Evolutionary conservation across 2,888 invertebrate species (phyloP).

Genomic region (Ischnus inquisitorius): DNA sequence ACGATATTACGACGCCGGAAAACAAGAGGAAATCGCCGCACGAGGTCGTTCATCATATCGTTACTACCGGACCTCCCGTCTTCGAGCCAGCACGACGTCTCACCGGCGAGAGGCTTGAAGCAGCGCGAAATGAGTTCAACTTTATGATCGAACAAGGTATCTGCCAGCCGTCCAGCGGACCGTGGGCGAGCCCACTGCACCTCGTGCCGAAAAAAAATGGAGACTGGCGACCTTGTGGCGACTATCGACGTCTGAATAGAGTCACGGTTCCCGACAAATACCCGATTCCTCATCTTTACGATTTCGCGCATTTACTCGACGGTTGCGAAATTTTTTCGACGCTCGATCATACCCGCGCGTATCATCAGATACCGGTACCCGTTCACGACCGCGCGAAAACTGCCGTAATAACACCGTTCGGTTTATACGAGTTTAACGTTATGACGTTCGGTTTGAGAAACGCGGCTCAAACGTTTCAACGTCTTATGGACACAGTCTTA

Average conservation of each 20-base stretch:
- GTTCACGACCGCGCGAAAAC: conserved; percentile 77
- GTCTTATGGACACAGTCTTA: conserved; percentile 68
- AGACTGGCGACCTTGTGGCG: conserved; percentile 81
- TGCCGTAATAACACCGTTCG: conserved; percentile 78
- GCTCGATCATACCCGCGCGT: conserved; percentile 74
- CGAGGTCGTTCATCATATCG: conserved; percentile 72
- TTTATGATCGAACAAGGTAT: conserved; percentile 75
- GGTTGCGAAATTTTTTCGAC: conserved; percentile 72
- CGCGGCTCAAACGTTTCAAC: conserved; percentile 74
- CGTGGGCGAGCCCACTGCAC: conserved; percentile 80
- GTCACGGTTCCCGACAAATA: conserved; percentile 75
- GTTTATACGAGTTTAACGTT: conserved; percentile 75
- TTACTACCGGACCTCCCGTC: conserved; percentile 78
- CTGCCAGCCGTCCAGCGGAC: conserved; percentile 77
- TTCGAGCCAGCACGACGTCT: conserved; percentile 75
- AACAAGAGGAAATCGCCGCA: conserved; percentile 32
- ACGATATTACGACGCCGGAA: conserved; percentile 56
- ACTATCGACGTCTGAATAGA: conserved; percentile 79
- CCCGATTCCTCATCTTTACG: conserved; percentile 77
- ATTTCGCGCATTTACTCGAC: conserved; percentile 71
- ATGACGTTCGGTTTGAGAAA: conserved; percentile 78
- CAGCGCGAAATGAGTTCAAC: conserved; percentile 77
- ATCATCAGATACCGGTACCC: conserved; percentile 77
- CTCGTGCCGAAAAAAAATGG: conserved; percentile 78
- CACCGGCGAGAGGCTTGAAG: conserved; percentile 74